phyloP scores from a whole-genome alignment of 1,140 invertebrate species.

The Oryzaephilus surinamensis region DNA sequence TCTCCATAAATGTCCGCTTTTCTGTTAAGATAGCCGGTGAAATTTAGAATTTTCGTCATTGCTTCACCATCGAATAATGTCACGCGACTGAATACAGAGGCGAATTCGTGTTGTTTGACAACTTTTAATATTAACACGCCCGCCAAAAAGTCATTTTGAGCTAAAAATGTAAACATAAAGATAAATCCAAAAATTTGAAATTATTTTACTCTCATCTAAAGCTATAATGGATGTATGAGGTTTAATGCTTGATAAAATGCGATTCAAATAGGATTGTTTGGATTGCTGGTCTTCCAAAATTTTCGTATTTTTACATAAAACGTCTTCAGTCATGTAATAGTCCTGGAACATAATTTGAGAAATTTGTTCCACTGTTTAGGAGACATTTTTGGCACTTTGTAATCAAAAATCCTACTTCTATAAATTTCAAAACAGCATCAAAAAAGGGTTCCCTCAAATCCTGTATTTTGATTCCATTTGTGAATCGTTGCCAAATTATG shows the following conservation, averaged over 20 bases:
- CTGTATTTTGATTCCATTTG: slow-evolving; percentile 42
- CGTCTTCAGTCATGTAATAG: slow-evolving; percentile 42
- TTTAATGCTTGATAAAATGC: slow-evolving; percentile 45
- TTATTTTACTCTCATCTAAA: slow-evolving; percentile 37
- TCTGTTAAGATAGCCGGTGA: slow-evolving; percentile 32
- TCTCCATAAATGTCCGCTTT: slow-evolving; percentile 32
- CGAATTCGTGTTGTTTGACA: slow-evolving; percentile 26
- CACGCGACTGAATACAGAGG: slow-evolving; percentile 26
- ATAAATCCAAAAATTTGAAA: not conserved
- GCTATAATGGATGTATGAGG: slow-evolving; percentile 51
- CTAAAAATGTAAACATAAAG: not conserved
- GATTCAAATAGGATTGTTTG: slow-evolving; percentile 40
- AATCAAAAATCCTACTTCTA: slow-evolving; percentile 33
- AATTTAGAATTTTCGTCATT: slow-evolving; percentile 31
- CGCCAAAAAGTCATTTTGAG: slow-evolving; percentile 17
- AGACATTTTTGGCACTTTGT: not conserved
- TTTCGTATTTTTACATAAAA: slow-evolving; percentile 37
- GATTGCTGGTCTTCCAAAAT: slow-evolving; percentile 42
- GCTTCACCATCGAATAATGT: slow-evolving; percentile 29
- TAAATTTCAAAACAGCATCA: slow-evolving; percentile 42
- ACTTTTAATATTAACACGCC: slow-evolving; percentile 27
- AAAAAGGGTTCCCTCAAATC: slow-evolving; percentile 46
- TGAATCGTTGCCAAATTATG: slow-evolving; percentile 43
- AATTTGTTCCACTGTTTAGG: slow-evolving; percentile 2
- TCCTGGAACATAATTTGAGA: slow-evolving; percentile 25